A percentile compares a stretch with the other conserved stretches of the same genome.
phyloP scores from a whole-genome alignment of 1,140 invertebrate genomes.

The Trypoxylus dichotomus region DNA sequence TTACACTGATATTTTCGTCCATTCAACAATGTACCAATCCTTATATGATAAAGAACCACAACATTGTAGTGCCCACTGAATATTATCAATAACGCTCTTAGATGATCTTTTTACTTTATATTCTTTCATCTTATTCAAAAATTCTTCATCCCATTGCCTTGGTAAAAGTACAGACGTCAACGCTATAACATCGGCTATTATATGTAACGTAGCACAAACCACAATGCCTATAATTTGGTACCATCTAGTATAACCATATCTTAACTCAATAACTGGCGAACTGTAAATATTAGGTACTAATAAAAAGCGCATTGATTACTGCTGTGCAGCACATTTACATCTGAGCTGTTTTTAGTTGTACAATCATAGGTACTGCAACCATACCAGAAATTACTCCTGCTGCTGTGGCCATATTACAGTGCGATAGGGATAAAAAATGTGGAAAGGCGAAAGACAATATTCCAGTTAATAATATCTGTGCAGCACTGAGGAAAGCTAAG shows the following conservation, averaged over 20 bases:
- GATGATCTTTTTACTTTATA: constrained; percentile 34
- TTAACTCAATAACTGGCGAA: constrained; percentile 27
- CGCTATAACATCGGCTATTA: constrained; percentile 15
- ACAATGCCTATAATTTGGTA: constrained; percentile 36
- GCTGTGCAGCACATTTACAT: constrained; percentile 18
- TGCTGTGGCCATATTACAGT: constrained; percentile 34
- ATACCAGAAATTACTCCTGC: constrained; percentile 36
- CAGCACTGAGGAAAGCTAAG: constrained; percentile 28
- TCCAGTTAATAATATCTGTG: constrained; percentile 37
- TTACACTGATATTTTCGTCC: constrained; percentile 33
- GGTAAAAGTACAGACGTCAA: constrained; percentile 19
- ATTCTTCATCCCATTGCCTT: constrained; percentile 26
- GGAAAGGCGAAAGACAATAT: constrained; percentile 34
- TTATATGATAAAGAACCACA: constrained; percentile 36
- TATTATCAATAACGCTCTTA: constrained; percentile 39
- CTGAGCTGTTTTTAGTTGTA: constrained; percentile 37
- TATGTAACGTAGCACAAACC: constrained; percentile 33
- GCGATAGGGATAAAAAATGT: constrained; percentile 33
- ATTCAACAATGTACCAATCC: constrained; percentile 37
- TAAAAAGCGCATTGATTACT: too few relatives aligned
- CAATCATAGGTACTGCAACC: constrained; percentile 36
- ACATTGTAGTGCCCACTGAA: constrained; percentile 42
- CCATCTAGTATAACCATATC: constrained; percentile 37
- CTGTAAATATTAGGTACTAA: background rate
- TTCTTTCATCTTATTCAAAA: constrained; percentile 35